A percentile compares a stretch with the other conserved stretches of the same genome.
Conservation (phyloP, 2,888 invertebrate species). For the Plebejus melissa region DNA sequence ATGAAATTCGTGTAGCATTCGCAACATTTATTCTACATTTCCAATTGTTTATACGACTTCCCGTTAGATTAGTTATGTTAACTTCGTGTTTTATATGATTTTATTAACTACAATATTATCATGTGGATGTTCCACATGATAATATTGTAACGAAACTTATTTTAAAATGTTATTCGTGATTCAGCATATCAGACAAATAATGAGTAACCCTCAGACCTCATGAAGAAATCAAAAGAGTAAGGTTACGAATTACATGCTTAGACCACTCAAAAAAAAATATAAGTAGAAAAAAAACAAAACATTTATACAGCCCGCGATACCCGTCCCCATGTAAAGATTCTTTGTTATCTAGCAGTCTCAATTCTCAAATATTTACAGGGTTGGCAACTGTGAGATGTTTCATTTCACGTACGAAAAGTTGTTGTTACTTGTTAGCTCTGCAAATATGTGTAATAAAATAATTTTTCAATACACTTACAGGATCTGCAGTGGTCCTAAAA, state of each 20-base stretch:
- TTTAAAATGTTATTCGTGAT: neutral
- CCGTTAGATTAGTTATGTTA: neutral
- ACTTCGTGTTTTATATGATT: neutral
- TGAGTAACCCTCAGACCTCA: no score
- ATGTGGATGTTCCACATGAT: neutral
- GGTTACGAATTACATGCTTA: no score
- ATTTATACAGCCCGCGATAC: no score
- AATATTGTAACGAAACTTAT: neutral
- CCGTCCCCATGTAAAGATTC: neutral
- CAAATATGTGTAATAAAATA: neutral
- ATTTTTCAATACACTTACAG: no score
- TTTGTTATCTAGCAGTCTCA: neutral
- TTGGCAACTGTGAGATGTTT: neutral
- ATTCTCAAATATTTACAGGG: neutral
- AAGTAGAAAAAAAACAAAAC: no score
- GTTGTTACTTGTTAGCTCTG: neutral
- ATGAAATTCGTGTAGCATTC: slow-evolving; percentile 25
- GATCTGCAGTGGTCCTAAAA: no score
- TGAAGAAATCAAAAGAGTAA: no score
- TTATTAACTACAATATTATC: no score
- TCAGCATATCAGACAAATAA: no score
- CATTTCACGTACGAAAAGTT: neutral
- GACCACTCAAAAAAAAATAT: no score
- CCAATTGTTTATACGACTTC: neutral
- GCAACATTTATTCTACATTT: slow-evolving; percentile 23